Evolutionary conservation across 1,140 invertebrate species (phyloP).

Genomic region (Penaeus vannamei): DNA sequence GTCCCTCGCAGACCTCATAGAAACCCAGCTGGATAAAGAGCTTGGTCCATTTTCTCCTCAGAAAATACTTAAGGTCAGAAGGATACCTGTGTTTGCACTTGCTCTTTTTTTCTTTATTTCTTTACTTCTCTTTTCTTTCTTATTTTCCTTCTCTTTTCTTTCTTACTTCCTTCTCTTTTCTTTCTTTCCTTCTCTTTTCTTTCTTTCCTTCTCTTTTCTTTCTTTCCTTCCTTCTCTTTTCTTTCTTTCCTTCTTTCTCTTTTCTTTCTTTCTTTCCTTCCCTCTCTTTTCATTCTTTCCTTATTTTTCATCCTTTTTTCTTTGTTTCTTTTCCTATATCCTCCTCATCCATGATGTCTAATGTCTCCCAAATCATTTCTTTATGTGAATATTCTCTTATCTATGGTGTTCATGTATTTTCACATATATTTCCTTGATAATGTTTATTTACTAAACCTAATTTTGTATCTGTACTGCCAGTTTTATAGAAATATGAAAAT

Average conservation of each 20-base stretch:
- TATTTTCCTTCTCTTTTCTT: not conserved
- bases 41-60: slow-evolving; percentile 77
- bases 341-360: not conserved
- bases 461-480: too few species aligned
- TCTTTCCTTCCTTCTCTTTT: not conserved
- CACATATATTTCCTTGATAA: too few species aligned
- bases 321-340: not conserved
- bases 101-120: not conserved
- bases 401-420: too few species aligned
- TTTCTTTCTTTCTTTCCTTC: not conserved
- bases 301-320: not conserved
- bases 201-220: not conserved
- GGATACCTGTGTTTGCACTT: not conserved
- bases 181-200: not conserved
- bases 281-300: not conserved
- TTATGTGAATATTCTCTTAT: too few species aligned
- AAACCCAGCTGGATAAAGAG: slow-evolving; percentile 76
- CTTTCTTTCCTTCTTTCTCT: not conserved
- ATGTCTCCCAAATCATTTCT: too few species aligned
- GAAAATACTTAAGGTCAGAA: slow-evolving; percentile 75
- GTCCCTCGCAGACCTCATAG: slow-evolving; percentile 80
- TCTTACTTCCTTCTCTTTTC: not conserved
- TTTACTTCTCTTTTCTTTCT: not conserved
- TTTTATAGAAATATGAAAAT: too few species aligned
- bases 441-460: too few species aligned